These are phyloP conservation scores for Folsomia candida DNA, from an alignment of 2,888 invertebrate genomes.

Conservation along the genomic window DNA sequence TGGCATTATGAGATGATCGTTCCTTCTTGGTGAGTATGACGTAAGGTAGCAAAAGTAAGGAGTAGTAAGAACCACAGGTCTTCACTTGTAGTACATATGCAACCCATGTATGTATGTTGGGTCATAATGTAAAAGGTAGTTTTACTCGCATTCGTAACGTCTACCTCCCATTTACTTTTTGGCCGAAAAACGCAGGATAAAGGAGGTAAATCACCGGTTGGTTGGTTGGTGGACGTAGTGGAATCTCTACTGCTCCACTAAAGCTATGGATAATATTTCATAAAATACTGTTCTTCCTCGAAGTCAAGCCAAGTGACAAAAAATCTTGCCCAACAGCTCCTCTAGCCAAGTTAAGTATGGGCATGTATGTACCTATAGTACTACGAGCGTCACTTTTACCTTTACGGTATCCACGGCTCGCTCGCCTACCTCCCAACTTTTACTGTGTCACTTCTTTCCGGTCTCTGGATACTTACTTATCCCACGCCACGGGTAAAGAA, in stretches of 20 bases:
- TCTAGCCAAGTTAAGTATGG: too few species aligned
- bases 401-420: background rate
- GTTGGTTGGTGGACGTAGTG: background rate
- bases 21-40: too few species aligned
- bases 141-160: background rate
- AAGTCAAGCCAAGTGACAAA: background rate
- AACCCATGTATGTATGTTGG: background rate
- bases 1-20: background rate
- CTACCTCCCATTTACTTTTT: slow-evolving; percentile 1
- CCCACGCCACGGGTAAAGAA: background rate
- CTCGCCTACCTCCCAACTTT: background rate
- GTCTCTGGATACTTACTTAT: background rate
- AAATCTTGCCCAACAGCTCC: background rate
- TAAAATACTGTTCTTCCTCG: background rate
- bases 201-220: slow-evolving; percentile 1
- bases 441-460: background rate
- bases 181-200: background rate
- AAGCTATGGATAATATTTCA: slow-evolving; percentile 1
- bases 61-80: too few species aligned
- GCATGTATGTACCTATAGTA: too few species aligned
- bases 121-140: slow-evolving; percentile 6
- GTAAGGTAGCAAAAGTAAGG: too few species aligned
- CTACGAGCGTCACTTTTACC: too few species aligned
- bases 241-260: background rate
- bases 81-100: too few species aligned